Evolutionary conservation across 2,113 vertebrate genomes (phyloP).

Genomic region (Eurypyga helias): DNA sequence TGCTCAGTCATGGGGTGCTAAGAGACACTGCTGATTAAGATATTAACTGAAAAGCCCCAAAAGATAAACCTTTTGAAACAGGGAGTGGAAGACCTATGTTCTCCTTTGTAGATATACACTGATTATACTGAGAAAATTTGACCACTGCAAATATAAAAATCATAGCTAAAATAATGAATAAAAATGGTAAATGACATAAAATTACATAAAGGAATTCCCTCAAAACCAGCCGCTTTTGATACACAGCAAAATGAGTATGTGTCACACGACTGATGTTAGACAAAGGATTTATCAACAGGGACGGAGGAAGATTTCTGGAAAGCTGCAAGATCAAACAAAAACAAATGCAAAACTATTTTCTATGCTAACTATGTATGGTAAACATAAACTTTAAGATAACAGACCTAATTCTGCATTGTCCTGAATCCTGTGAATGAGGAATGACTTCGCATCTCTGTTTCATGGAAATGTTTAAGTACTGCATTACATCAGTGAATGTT

Average conservation of each 20-base stretch:
- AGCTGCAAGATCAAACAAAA: constrained; percentile 1
- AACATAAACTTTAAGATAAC: not conserved
- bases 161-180: constrained; percentile 11
- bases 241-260: not conserved
- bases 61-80: not conserved
- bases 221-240: not conserved
- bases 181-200: not conserved
- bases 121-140: not conserved
- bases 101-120: not conserved
- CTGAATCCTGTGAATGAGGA: not conserved
- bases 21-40: not conserved
- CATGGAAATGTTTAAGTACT: not conserved
- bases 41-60: not conserved
- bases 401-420: not conserved
- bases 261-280: not conserved
- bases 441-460: not conserved
- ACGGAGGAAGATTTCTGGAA: not conserved
- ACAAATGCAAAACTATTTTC: not conserved
- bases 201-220: not conserved
- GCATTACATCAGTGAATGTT: not conserved
- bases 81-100: not conserved
- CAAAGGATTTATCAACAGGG: not conserved
- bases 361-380: not conserved
- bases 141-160: not conserved
- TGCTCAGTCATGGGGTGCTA: not conserved